These are phyloP conservation scores for Neodontobutis hainanensis DNA, from an alignment of 2,113 vertebrate genomes.

Conservation along the genomic window DNA sequence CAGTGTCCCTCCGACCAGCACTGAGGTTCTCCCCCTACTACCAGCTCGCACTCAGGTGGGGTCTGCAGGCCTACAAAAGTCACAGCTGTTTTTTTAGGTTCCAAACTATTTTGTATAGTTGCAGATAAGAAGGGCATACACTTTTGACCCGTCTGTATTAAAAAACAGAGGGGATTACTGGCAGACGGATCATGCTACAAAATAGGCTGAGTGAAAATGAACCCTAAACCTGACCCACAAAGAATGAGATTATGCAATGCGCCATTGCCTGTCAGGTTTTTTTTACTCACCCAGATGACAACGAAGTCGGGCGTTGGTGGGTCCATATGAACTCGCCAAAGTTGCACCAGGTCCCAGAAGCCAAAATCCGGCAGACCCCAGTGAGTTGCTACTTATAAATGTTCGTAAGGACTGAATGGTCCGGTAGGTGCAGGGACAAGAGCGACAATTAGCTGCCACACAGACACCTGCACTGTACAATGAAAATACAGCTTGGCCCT, in stretches of 20 bases:
- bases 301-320: constrained; percentile 85
- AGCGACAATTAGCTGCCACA: constrained; percentile 84
- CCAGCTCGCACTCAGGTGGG: constrained; percentile 81
- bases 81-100: constrained; percentile 15
- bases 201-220: constrained; percentile 26
- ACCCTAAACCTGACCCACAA: constrained; percentile 26
- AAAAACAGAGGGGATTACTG: constrained; percentile 53
- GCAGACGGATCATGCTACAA: constrained; percentile 41
- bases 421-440: constrained; percentile 83
- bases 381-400: constrained; percentile 86
- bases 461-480: constrained; percentile 84
- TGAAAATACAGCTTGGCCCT: constrained; percentile 85
- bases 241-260: constrained; percentile 14
- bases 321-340: constrained; percentile 82
- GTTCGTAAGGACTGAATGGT: constrained; percentile 83
- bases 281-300: constrained; percentile 85
- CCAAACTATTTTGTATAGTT: constrained; percentile 8
- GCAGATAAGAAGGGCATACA: constrained; percentile 15
- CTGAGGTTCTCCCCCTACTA: constrained; percentile 80
- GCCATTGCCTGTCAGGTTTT: not conserved
- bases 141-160: constrained; percentile 25
- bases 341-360: constrained; percentile 81
- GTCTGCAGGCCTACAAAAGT: constrained; percentile 72
- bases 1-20: constrained; percentile 83
- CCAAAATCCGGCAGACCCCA: constrained; percentile 87